phyloP scores from a whole-genome alignment of 1,140 invertebrate species.

The Procambarus virginalis region DNA sequence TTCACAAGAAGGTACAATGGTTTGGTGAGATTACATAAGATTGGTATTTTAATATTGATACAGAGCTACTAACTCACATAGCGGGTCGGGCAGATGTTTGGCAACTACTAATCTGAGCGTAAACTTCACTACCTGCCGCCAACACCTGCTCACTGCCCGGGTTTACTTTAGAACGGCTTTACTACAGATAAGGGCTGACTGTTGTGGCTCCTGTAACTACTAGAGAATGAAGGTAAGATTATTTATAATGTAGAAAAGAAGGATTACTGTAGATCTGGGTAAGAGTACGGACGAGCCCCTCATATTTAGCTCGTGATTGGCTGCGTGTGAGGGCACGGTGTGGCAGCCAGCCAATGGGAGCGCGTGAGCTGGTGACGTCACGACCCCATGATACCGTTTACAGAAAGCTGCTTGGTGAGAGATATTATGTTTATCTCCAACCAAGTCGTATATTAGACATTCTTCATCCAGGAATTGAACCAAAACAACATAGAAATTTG shows the following conservation, averaged over 20 bases:
- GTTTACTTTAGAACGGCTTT: no score
- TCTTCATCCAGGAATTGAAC: neutral
- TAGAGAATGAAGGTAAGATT: neutral
- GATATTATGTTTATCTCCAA: neutral
- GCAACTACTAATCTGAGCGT: no score
- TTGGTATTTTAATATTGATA: no score
- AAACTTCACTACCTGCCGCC: no score
- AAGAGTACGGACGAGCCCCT: neutral
- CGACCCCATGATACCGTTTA: neutral
- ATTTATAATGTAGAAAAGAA: neutral
- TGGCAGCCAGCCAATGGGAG: slow-evolving; percentile 28
- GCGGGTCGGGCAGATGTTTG: no score
- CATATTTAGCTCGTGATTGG: neutral
- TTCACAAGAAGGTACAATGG: no score
- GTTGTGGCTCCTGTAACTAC: neutral
- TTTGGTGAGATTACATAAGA: no score
- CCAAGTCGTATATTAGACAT: neutral
- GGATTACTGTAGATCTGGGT: no score
- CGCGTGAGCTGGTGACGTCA: slow-evolving; percentile 17
- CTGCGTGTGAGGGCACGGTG: neutral
- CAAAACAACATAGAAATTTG: neutral
- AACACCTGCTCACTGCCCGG: no score
- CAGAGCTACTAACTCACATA: no score
- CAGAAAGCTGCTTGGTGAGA: neutral
- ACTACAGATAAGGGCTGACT: neutral